Base-by-base conservation (phyloP, 1,140 invertebrate species). In the Akabosia matsudoensis region DNA sequence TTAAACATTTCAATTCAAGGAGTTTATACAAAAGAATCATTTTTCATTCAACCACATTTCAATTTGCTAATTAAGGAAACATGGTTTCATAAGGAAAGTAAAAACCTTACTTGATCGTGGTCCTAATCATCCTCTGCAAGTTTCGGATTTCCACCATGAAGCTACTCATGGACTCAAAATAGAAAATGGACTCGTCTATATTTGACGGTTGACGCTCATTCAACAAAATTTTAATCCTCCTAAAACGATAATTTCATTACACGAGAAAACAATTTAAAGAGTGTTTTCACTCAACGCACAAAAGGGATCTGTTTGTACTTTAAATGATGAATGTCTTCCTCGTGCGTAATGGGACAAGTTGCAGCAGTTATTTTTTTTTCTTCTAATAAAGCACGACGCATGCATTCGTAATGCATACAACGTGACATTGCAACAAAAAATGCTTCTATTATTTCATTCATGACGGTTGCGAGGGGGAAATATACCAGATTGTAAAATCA, bases 111-210 rank as follows among this genome's bases (percentile, higher is more conserved):
- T 13, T 67, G 7, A 67, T 67, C 26, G 61, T 67, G 24, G 61
- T 31, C 31, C 24, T 31, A 31, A 67, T 67, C 22, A 28, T 67
- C 31, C 61, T 2, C 31, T 67, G 54, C 61, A 67, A 30, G 3
- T 67, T 67, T 67, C 24, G 24, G 7, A 67, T 67, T 31, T 31
- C 24, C 61, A 67, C 24, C 28, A 67, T 67, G n/a, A 28, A 67
- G 61, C n/a, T 31, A 67, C 30, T 67, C 70, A 45, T 72, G 2
- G 70, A 72, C 26, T 72, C 33, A 28, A 70, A 70, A 22, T 70
- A 70, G 67, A 18, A 70, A 51, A 51, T 72, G 33, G 33, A 72
- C 26, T 45, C 70, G 3, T 72, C 37, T 26, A 45, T 37, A 51
- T 37, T 51, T 22, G 70, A 28, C 16, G 26, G 31, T 45, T 72